These are phyloP conservation scores for Heliconius cydno DNA, from an alignment of 2,888 invertebrate species.

Conservation along the genomic window DNA sequence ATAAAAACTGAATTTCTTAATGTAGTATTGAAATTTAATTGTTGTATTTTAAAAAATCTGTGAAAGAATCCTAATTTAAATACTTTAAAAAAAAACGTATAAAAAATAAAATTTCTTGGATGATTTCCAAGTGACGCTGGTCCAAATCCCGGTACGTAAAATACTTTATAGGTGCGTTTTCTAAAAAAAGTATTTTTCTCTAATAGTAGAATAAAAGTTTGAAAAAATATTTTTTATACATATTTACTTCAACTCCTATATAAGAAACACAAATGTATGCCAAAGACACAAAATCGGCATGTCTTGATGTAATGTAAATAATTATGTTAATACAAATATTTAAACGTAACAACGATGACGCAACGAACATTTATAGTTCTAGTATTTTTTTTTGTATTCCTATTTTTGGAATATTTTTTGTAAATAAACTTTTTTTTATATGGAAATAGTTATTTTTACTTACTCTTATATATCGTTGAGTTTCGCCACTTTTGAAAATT, in stretches of 20 bases:
- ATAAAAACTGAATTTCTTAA: too few relatives aligned
- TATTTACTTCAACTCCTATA: background rate
- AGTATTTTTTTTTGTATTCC: conserved; percentile 41
- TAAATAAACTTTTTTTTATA: conserved; percentile 51
- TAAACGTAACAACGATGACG: conserved; percentile 44
- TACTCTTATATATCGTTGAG: background rate
- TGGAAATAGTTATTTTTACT: background rate
- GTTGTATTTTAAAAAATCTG: too few relatives aligned
- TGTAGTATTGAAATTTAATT: too few relatives aligned
- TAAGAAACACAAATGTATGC: conserved; percentile 36
- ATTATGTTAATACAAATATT: conserved; percentile 25
- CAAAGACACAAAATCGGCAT: conserved; percentile 46
- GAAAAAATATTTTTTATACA: conserved; percentile 4
- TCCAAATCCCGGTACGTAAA: too few relatives aligned
- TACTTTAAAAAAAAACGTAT: too few relatives aligned
- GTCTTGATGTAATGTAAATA: conserved; percentile 44
- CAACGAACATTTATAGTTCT: conserved; percentile 35
- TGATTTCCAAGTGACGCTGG: too few relatives aligned
- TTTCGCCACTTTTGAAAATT: background rate
- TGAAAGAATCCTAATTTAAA: too few relatives aligned
- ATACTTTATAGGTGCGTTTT: too few relatives aligned
- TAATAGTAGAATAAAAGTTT: too few relatives aligned
- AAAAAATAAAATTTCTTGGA: too few relatives aligned
- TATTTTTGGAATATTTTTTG: conserved; percentile 48
- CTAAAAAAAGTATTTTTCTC: too few relatives aligned